phyloP scores from a whole-genome alignment of 2,113 vertebrate species.

The Todiramphus chloris region DNA sequence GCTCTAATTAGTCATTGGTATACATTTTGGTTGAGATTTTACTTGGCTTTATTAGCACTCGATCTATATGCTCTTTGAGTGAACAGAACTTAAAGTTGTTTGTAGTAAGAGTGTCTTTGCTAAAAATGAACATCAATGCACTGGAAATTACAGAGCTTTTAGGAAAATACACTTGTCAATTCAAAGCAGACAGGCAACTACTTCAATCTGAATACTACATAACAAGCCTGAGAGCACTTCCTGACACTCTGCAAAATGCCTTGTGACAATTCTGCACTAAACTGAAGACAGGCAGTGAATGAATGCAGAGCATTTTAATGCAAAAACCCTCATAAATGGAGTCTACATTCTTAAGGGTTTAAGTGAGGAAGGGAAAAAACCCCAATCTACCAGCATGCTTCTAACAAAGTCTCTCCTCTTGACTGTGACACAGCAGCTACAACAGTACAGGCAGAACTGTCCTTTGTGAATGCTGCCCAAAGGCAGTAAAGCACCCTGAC shows the following conservation, averaged over 20 bases:
- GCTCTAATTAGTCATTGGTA: neutral
- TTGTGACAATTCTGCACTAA: neutral
- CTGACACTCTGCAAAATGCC: neutral
- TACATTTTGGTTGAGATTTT: neutral
- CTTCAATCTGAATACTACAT: neutral
- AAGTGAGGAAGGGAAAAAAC: rapidly evolving
- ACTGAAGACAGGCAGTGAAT: neutral
- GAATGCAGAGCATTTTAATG: neutral
- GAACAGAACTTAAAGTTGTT: neutral
- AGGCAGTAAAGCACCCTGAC: neutral
- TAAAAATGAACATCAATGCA: neutral
- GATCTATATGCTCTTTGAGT: neutral
- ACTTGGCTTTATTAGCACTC: neutral
- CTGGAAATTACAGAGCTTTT: neutral
- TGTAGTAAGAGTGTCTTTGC: neutral
- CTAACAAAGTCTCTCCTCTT: rapidly evolving
- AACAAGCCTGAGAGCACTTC: neutral
- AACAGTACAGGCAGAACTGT: neutral
- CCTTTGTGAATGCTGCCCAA: neutral
- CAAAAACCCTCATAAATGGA: neutral
- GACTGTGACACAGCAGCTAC: neutral
- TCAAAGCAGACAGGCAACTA: neutral
- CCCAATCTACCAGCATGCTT: neutral
- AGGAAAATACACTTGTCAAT: neutral
- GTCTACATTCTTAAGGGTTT: neutral